These are phyloP conservation scores for Paralichthys olivaceus DNA, from an alignment of 2,113 vertebrate species.

Conservation along the genomic window DNA sequence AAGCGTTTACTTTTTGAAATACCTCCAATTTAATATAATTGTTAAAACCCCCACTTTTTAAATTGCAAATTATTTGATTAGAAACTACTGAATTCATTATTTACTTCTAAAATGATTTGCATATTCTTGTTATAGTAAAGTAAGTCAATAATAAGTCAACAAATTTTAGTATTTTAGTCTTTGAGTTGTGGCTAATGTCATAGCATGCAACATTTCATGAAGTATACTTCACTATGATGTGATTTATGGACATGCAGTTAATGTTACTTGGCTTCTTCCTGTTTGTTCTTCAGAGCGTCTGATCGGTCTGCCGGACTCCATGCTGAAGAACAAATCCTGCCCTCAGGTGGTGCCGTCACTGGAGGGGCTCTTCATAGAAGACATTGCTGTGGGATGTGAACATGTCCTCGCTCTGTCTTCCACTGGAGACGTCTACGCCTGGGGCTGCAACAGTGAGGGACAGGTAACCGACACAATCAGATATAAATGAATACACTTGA, in stretches of 20 bases:
- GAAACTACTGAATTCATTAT: not conserved
- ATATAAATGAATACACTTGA: not conserved
- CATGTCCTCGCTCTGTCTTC: slow-evolving; percentile 82
- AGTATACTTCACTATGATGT: no score
- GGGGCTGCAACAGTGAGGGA: slow-evolving; percentile 87
- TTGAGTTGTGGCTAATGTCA: no score
- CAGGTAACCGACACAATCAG: slow-evolving; percentile 75
- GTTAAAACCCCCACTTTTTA: no score
- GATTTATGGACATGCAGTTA: no score
- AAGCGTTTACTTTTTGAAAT: no score
- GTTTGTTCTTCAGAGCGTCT: slow-evolving; percentile 77
- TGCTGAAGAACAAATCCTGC: slow-evolving; percentile 84
- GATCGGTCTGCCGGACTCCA: slow-evolving; percentile 84
- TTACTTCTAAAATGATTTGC: no score
- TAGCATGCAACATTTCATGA: no score
- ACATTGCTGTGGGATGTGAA: slow-evolving; percentile 84
- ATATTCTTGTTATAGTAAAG: no score
- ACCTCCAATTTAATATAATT: no score
- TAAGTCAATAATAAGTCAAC: no score
- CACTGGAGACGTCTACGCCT: slow-evolving; percentile 83
- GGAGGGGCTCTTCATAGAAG: slow-evolving; percentile 83
- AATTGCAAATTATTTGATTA: not conserved
- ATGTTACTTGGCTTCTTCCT: not conserved
- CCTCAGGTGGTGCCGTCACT: slow-evolving; percentile 84
- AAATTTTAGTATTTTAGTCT: no score